phyloP scores from a whole-genome alignment of 2,113 vertebrate species.

The Macaca nemestrina region DNA sequence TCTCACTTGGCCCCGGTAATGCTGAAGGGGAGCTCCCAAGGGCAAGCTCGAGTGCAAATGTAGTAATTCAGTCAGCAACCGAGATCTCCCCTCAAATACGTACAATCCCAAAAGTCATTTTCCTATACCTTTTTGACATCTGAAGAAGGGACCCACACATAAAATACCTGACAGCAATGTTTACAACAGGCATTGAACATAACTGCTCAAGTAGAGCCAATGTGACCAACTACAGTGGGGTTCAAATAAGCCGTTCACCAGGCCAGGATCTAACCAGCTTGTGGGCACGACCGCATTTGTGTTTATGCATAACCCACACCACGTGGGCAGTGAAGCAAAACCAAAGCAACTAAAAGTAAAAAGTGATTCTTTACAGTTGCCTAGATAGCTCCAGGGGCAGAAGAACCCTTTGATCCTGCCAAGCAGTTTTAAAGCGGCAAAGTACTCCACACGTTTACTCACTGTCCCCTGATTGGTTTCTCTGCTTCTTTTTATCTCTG shows the following conservation, averaged over 20 bases:
- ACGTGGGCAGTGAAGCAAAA: constrained; percentile 10
- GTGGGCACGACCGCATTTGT: not conserved
- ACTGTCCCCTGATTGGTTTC: not conserved
- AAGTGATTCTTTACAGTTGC: constrained; percentile 6
- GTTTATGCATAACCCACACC: not conserved
- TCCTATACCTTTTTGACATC: not conserved
- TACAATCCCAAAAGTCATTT: not conserved
- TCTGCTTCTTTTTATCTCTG: not conserved
- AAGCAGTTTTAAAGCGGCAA: constrained; percentile 7
- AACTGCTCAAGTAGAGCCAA: not conserved
- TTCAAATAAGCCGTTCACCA: not conserved
- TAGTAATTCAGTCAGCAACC: not conserved
- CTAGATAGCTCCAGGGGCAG: constrained; percentile 23
- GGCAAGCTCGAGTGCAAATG: not conserved
- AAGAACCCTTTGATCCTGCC: constrained; percentile 3
- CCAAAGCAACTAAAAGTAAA: constrained; percentile 12
- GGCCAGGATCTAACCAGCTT: not conserved
- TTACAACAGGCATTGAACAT: not conserved
- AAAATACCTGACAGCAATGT: not conserved
- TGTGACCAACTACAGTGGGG: not conserved
- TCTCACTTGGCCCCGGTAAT: not conserved
- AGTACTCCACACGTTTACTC: not conserved
- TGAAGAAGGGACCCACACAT: not conserved
- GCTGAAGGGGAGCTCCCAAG: not conserved
- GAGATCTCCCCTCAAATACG: not conserved